Percentiles rank a stretch among this genome's conserved stretches.
Conservation (phyloP, 2,113 vertebrate species). For the Capreolus pygargus region DNA sequence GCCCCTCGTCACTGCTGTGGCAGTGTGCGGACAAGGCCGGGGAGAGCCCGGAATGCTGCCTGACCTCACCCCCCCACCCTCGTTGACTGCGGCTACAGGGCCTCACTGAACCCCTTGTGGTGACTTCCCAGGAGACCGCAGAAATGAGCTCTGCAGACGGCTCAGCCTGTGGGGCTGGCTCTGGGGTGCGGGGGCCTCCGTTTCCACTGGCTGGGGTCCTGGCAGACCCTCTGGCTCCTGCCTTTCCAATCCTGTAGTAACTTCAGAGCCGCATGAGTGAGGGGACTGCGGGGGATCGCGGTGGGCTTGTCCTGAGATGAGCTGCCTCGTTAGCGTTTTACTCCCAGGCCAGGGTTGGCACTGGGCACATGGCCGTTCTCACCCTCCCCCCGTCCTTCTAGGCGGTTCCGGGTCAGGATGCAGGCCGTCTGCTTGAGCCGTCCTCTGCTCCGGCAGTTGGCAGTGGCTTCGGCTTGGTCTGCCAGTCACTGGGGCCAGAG, state of each 20-base stretch:
- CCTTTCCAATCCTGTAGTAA: background rate
- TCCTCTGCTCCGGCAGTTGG: background rate
- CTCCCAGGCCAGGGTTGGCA: background rate
- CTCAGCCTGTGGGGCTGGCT: background rate
- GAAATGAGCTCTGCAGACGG: background rate
- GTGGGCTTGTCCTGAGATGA: background rate
- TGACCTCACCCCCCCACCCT: background rate
- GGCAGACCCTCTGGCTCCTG: background rate
- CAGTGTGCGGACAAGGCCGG: background rate
- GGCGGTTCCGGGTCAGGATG: background rate
- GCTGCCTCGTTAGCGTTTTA: rapidly evolving
- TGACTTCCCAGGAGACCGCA: background rate
- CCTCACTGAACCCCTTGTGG: background rate
- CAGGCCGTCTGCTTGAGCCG: background rate
- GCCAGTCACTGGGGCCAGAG: background rate
- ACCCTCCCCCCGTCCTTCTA: background rate
- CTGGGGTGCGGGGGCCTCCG: background rate
- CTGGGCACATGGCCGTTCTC: background rate
- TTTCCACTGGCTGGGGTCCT: background rate
- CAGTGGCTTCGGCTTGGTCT: rapidly evolving
- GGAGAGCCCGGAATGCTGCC: background rate
- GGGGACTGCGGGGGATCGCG: rapidly evolving
- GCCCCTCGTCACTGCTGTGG: rapidly evolving
- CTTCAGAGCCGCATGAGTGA: background rate
- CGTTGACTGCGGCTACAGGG: background rate